Conservation (phyloP, 1,140 invertebrate genomes). For the Pseudachorutes palmiensis region DNA sequence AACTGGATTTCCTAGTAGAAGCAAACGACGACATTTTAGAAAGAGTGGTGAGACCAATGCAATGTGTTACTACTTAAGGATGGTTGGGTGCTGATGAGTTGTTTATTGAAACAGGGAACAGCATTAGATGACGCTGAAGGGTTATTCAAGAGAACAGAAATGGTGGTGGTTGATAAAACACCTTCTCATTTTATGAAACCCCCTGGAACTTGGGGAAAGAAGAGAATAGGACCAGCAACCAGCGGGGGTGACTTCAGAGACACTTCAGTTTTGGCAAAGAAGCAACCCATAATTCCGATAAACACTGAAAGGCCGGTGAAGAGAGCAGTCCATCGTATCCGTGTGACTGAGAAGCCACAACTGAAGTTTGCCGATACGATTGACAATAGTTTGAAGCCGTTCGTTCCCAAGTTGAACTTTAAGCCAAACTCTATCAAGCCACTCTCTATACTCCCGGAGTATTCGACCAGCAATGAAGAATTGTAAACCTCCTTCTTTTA, state of each 20-base stretch:
- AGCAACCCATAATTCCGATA: slow-evolving; percentile 39
- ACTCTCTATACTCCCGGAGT: slow-evolving; percentile 59
- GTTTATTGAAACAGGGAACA: slow-evolving; percentile 45
- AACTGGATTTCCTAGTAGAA: slow-evolving; percentile 63
- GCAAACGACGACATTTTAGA: slow-evolving; percentile 74
- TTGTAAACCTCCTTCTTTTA: slow-evolving; percentile 37
- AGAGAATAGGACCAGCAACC: slow-evolving; percentile 34
- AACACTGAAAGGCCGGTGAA: slow-evolving; percentile 10
- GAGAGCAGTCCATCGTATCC: slow-evolving; percentile 22
- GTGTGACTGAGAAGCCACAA: slow-evolving; percentile 60
- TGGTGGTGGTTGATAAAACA: slow-evolving; percentile 45
- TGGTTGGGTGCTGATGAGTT: slow-evolving; percentile 11
- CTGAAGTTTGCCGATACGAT: slow-evolving; percentile 73
- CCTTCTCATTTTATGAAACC: slow-evolving; percentile 27
- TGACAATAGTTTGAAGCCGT: slow-evolving; percentile 66
- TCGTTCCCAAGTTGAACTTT: slow-evolving; percentile 69
- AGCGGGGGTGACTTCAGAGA: background rate
- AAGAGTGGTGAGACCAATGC: slow-evolving; percentile 54
- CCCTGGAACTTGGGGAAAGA: slow-evolving; percentile 33
- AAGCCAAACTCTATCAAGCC: slow-evolving; percentile 85
- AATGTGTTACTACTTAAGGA: slow-evolving; percentile 13
- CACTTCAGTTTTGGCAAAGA: slow-evolving; percentile 47
- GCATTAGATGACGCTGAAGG: slow-evolving; percentile 63
- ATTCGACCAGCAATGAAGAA: slow-evolving; percentile 51
- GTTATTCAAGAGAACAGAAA: slow-evolving; percentile 51